phyloP scores from a whole-genome alignment of 2,113 vertebrate genomes.

The Atlantisia rogersi region DNA sequence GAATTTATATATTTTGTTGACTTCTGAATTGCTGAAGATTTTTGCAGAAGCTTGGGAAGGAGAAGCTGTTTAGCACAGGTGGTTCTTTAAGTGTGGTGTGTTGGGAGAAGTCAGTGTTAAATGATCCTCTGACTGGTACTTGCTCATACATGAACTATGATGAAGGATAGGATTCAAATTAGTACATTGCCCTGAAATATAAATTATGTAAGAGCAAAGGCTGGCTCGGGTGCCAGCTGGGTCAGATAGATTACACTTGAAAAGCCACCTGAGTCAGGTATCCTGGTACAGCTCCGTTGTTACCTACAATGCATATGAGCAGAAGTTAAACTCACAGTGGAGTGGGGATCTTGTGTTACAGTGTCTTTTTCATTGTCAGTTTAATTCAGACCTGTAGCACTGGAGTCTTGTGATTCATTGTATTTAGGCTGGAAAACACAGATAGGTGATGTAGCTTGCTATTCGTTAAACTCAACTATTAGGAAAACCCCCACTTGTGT shows the following conservation, averaged over 20 bases:
- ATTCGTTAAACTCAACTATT: not conserved
- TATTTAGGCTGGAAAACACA: not conserved
- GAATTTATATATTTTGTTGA: conserved; percentile 50
- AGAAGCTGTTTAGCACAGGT: conserved; percentile 37
- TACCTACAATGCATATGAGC: not conserved
- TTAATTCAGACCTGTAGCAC: not conserved
- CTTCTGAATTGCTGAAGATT: conserved; percentile 48
- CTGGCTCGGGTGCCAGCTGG: not conserved
- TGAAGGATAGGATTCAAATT: not conserved
- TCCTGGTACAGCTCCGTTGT: not conserved
- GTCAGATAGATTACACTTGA: not conserved
- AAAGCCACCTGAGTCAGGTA: not conserved
- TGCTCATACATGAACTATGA: not conserved
- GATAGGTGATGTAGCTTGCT: conserved; percentile 1
- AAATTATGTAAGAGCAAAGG: not conserved
- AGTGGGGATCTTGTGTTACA: not conserved
- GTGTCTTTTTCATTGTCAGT: not conserved
- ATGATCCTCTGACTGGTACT: conserved; percentile 18
- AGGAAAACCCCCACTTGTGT: not conserved
- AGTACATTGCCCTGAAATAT: not conserved
- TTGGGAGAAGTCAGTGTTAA: conserved; percentile 48
- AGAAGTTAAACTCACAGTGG: not conserved
- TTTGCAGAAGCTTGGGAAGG: conserved; percentile 29
- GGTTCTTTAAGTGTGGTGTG: conserved; percentile 21
- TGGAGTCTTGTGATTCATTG: not conserved